phyloP scores from a whole-genome alignment of 2,888 invertebrate species.

The Electrophaes corylata region DNA sequence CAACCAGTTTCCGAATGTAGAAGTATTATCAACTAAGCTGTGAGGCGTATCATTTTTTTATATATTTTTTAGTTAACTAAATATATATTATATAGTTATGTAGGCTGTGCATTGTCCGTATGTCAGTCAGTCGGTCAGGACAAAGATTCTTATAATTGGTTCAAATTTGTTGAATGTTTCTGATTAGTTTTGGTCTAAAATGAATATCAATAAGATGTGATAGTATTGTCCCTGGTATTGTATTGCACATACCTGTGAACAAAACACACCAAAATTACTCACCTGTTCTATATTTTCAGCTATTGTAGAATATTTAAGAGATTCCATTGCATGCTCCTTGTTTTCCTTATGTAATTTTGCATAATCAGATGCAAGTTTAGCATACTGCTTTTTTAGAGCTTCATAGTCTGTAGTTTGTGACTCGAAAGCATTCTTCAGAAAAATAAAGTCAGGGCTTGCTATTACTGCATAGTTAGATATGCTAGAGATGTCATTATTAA shows the following conservation, averaged over 20 bases:
- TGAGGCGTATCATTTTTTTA: too few relatives aligned
- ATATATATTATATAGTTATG: too few relatives aligned
- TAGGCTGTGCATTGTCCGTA: too few relatives aligned
- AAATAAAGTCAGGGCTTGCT: conserved; percentile 1
- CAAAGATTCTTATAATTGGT: too few relatives aligned
- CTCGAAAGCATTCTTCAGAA: not conserved
- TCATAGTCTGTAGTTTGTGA: conserved; percentile 12
- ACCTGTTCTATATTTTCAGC: conserved; percentile 10
- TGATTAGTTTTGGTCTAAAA: too few relatives aligned
- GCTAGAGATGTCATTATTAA: not conserved
- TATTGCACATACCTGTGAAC: not conserved
- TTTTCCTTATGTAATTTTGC: conserved; percentile 4
- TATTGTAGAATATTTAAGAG: not conserved
- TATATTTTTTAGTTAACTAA: too few relatives aligned
- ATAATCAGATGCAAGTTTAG: conserved; percentile 21
- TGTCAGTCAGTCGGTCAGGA: too few relatives aligned
- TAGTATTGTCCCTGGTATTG: not conserved
- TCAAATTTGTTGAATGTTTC: too few relatives aligned
- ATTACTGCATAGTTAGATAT: conserved; percentile 13
- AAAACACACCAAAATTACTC: not conserved
- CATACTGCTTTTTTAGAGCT: conserved; percentile 13
- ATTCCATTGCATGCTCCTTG: conserved; percentile 9
- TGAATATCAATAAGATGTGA: too few relatives aligned
- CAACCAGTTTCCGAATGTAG: too few relatives aligned
- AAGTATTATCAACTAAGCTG: too few relatives aligned